phyloP scores from a whole-genome alignment of 2,888 invertebrate species.

The Leptodirus hochenwartii region DNA sequence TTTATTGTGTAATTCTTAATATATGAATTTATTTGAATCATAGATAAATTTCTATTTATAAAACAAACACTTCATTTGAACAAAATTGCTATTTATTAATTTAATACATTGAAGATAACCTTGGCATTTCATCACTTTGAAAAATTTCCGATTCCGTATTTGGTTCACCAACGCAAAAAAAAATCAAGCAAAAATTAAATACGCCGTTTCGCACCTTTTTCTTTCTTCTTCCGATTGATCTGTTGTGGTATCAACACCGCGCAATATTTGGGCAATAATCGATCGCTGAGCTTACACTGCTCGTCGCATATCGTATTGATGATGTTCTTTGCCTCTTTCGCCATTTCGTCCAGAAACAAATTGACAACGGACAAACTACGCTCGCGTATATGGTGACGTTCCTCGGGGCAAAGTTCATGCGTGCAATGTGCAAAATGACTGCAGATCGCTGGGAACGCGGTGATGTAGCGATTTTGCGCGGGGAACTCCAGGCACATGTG shows the following conservation, averaged over 20 bases:
- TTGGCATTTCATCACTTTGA: too few relatives aligned
- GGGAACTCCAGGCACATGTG: conserved; percentile 98
- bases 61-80: too few relatives aligned
- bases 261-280: conserved; percentile 87
- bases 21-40: too few relatives aligned
- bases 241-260: conserved; percentile 77
- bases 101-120: too few relatives aligned
- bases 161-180: too few relatives aligned
- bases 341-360: conserved; percentile 96
- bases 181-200: too few relatives aligned
- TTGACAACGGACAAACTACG: conserved; percentile 91
- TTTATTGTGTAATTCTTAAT: too few relatives aligned
- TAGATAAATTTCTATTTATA: too few relatives aligned
- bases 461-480: conserved; percentile 93
- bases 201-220: conserved; percentile 68
- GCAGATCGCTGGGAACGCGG: conserved; percentile 94
- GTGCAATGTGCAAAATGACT: conserved; percentile 96
- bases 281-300: conserved; percentile 92
- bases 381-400: conserved; percentile 90
- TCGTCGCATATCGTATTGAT: conserved; percentile 97
- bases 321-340: conserved; percentile 95
- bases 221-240: conserved; percentile 80
- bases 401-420: conserved; percentile 96
- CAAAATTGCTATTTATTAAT: too few relatives aligned
- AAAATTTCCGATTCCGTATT: too few relatives aligned